Evolutionary conservation across 2,113 vertebrate species (phyloP).

Genomic region (Silurus meridionalis): DNA sequence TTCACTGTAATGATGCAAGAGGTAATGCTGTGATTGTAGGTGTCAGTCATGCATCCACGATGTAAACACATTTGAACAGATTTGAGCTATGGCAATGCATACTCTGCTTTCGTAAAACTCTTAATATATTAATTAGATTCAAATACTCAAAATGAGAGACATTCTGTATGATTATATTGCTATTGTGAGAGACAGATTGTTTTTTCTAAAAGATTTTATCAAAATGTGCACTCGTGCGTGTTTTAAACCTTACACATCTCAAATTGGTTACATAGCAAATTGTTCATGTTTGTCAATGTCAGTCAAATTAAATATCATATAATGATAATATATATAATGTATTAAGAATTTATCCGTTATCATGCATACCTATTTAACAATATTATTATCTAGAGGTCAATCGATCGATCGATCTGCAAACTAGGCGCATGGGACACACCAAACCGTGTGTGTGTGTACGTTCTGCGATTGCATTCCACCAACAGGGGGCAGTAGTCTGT

Average conservation of each 20-base stretch:
- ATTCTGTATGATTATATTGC: not conserved
- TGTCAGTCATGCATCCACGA: not conserved
- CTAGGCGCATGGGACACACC: no score
- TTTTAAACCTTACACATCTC: not conserved
- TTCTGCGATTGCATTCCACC: no score
- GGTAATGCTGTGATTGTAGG: constrained; percentile 7
- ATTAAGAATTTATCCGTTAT: not conserved
- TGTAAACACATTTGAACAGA: not conserved
- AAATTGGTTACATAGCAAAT: not conserved
- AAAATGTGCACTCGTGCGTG: not conserved
- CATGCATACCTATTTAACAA: not conserved
- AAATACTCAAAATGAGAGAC: not conserved
- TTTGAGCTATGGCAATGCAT: not conserved
- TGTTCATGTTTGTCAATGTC: not conserved
- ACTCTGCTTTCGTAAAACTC: not conserved
- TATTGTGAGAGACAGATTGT: not conserved
- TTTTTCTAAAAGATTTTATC: not conserved
- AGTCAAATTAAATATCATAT: not conserved
- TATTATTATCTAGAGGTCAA: no score
- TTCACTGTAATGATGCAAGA: not conserved
- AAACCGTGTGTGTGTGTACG: no score
- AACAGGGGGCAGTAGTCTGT: no score
- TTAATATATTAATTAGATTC: not conserved
- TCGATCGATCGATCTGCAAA: no score
- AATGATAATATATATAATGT: not conserved